Conservation (phyloP, 1,140 invertebrate genomes). For the Drosophila carrolli region DNA sequence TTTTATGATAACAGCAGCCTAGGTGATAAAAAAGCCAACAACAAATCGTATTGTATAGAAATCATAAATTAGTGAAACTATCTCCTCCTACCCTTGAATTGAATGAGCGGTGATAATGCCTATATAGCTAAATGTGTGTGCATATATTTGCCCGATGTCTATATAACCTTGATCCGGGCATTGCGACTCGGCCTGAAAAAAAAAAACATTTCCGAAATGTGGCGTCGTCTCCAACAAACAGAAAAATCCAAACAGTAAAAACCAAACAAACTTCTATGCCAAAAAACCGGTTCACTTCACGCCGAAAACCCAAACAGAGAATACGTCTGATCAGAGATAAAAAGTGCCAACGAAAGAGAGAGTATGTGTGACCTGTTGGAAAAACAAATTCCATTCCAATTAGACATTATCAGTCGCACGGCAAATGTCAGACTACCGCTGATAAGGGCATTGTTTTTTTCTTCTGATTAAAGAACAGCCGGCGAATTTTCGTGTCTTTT, state of each 20-base stretch:
- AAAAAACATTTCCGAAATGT: conserved; percentile 35
- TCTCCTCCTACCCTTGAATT: conserved; percentile 23
- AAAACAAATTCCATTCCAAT: conserved; percentile 48
- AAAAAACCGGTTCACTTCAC: conserved; percentile 66
- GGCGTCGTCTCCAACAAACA: conserved; percentile 42
- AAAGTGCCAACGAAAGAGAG: conserved; percentile 1
- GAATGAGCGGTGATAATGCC: conserved; percentile 34
- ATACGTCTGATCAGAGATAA: conserved; percentile 19
- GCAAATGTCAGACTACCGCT: conserved; percentile 63
- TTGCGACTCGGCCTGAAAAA: conserved; percentile 33
- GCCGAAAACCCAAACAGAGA: conserved; percentile 69
- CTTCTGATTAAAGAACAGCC: conserved; percentile 44
- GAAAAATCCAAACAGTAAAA: conserved; percentile 50
- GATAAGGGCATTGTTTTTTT: conserved; percentile 45
- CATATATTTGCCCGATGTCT: conserved; percentile 38
- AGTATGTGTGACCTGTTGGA: conserved; percentile 7
- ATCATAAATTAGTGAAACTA: conserved; percentile 44
- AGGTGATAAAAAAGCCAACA: conserved; percentile 13
- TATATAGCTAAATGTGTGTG: conserved; percentile 28
- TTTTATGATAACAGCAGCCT: conserved; percentile 21
- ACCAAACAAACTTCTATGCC: conserved; percentile 63
- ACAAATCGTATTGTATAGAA: conserved; percentile 16
- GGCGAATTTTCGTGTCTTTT: conserved; percentile 29
- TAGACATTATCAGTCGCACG: conserved; percentile 52
- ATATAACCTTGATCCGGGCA: conserved; percentile 52